phyloP scores from a whole-genome alignment of 2,888 invertebrate genomes.

The Drosophila tanythrix region DNA sequence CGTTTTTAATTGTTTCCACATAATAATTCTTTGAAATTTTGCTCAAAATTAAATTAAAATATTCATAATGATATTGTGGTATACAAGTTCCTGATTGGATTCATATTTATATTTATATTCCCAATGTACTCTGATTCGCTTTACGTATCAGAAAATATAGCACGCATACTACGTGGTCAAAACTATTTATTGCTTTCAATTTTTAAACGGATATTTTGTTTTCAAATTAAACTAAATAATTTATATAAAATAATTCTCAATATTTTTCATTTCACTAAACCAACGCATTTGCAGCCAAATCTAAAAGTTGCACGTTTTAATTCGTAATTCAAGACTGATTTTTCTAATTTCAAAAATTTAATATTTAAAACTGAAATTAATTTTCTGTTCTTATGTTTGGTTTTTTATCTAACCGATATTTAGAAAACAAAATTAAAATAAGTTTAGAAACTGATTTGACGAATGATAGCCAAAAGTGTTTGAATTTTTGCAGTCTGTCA shows the following conservation, averaged over 20 bases:
- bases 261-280: neutral
- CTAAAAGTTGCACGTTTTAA: neutral
- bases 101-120: neutral
- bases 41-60: neutral
- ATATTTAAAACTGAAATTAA: neutral
- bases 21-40: neutral
- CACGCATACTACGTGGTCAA: neutral
- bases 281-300: neutral
- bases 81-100: neutral
- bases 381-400: neutral
- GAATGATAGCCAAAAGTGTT: constrained; percentile 1
- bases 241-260: neutral
- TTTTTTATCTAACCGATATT: neutral
- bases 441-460: neutral
- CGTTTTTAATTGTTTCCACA: constrained; percentile 6
- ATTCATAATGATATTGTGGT: neutral
- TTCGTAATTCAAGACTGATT: neutral
- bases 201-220: neutral
- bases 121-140: neutral
- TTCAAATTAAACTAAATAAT: neutral
- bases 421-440: neutral
- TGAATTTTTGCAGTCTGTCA: constrained; percentile 40
- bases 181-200: neutral
- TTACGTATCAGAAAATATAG: neutral
- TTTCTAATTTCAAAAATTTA: accelerated